Base-by-base conservation (phyloP, 2,797 vertebrate species). In the Cercopithecus diana region DNA sequence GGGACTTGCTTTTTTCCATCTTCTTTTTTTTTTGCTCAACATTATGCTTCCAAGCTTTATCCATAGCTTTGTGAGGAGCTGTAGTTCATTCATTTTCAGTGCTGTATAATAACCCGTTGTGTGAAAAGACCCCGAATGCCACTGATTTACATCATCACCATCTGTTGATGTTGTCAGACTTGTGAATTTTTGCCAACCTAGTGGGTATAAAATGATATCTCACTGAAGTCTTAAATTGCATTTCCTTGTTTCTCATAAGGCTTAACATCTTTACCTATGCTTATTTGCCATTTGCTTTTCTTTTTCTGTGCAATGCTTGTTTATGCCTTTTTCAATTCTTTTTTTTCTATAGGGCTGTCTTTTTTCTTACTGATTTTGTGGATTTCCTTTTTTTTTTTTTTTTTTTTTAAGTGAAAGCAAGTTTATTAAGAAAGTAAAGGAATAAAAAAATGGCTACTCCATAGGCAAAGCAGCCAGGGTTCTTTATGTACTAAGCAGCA, bases 191-290 rank as follows among this genome's bases (percentile, higher is more conserved):
- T 93, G 58, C 48, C 61, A 83, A 48, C 15, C 48, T 87, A 80
- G 5, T 93, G n/a, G 43, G 41, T 88, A 95, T 67, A 92, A 95
- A 93, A 95, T 57, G 30, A 36, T 93, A 90, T 85, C 73, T 93
- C 64, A 88, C 20, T 80, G 28, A 88, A 88, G 52, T 83, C 67
- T 96, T 95, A 83, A 96, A 81, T 90, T 96, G 84, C 76, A 92
- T 97, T 96, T 96, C 61, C 33, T 91, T 88, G 36, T 94, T 88
- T 88, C 45, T 80, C 61, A 90, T 36, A 50, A 93, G 43, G 64
- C 1, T 64, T 83, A 87, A 58, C 57, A 57, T 55, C 48, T 90
- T 94, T 92, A 58, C n/a, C 48, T 58, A n/a, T 45, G 39, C 41
- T 73, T 86, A 70, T 64, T 67, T 81, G 55, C 57, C 45, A 50